Evolutionary conservation across 2,113 vertebrate species (phyloP), one percentile per base, ranked within the genome.

Genomic region (Harpagus bidentatus): DNA sequence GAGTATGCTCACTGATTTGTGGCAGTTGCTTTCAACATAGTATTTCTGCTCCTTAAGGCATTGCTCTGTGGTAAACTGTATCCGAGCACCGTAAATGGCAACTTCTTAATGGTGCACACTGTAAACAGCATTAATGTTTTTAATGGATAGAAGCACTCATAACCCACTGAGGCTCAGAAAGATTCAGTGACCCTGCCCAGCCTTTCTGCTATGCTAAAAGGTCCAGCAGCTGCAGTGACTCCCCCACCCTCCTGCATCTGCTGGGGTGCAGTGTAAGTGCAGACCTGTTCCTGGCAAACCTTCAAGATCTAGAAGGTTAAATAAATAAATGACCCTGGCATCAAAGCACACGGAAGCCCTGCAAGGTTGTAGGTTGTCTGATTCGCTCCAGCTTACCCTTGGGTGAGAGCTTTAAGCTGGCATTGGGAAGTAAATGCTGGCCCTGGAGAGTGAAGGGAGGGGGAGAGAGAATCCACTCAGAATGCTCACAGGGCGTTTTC

Each of bases 361-460:
- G 65, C 61, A 12, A 26, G 87, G 78, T 15, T 88, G 88, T 50
- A 86, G 80, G 76, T 56, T 80, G 73, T 45, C 61, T 5, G 26
- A 31, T 93, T 77, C 86, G 40, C 70, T 94, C 67, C 67, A 10
- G 63, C 45, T 91, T 90, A 9, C 6, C 77, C 72, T 17, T 52
- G 56, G 28, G 47, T 17, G 81, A 84, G 71, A 89, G 83, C 78
- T 93, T 47, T 8, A 40, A 91, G 74, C 87, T 88, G 74, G 74
- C 84, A 20, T 55, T 42, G 91, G 81, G 86, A 84, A 94, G 78
- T 72, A 95, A 81, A 90, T 83, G 86, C 78, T 90, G 78, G 53
- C 72, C 88, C 70, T 15, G 72, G 38, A 86, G 93, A 88, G 55
- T 13, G 45, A 90, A 59, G 91, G 86, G 85, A 82, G 86, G 85